These are phyloP conservation scores for Elephas maximus DNA, from an alignment of 2,113 vertebrate species.

Conservation along the genomic window DNA sequence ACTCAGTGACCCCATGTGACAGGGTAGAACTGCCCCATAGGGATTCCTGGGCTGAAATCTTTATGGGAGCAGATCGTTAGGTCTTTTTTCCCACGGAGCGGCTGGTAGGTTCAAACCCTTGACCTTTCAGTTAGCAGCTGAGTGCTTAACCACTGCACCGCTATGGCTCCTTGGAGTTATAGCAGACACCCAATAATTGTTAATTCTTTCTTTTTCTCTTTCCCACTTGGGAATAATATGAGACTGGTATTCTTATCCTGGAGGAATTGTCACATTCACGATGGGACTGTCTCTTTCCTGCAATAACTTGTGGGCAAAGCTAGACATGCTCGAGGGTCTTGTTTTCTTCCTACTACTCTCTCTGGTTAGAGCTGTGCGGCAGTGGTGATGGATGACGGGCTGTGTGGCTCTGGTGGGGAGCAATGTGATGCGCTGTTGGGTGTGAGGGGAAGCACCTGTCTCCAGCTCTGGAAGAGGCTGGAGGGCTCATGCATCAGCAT, in stretches of 20 bases:
- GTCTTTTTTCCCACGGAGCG: not conserved
- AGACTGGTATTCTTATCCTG: conserved; percentile 14
- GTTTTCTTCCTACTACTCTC: conserved; percentile 36
- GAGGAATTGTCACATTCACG: not conserved
- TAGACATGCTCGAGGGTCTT: not conserved
- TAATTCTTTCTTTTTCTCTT: conserved; percentile 30
- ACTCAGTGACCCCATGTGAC: not conserved
- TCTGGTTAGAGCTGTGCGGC: conserved; percentile 9
- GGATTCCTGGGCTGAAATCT: not conserved
- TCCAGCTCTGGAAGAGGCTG: not conserved
- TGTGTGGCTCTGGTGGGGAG: not conserved
- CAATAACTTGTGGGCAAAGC: not conserved
- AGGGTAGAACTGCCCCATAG: not conserved
- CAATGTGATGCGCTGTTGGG: not conserved
- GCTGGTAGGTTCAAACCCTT: not conserved
- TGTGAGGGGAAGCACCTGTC: conserved; percentile 5
- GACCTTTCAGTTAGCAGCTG: not conserved
- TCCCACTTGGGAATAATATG: not conserved
- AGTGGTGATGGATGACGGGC: not conserved
- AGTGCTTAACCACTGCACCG: not conserved
- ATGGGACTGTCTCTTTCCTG: not conserved
- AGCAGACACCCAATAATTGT: not conserved
- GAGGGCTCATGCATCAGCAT: not conserved
- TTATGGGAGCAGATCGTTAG: not conserved
- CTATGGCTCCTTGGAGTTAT: not conserved